Evolutionary conservation across 2,888 invertebrate genomes (phyloP), one percentile per base, ranked within the genome.

Genomic region (Dynastes grantii): DNA sequence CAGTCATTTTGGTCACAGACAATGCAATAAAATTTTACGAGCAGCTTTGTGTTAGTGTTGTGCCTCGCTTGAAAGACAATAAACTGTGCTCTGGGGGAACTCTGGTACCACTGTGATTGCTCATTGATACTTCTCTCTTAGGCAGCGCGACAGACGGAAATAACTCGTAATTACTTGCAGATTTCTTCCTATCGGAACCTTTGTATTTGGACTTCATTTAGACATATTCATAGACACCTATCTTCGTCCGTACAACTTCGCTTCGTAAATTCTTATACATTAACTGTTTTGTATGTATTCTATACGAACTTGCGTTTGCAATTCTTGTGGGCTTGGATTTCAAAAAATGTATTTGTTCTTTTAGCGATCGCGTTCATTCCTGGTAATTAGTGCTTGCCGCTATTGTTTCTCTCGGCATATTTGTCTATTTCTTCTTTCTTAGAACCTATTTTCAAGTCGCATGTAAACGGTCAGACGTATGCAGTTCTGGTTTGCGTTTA

Each of bases 21-120:
- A 84, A 82, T 84, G 85, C 83, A 79, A 85, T 87, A 87, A 87
- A 87, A 87, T 87, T 87, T 87, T 86, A 87, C 85, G 87, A 86
- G 76, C 83, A 81, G 81, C 84, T 84, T 83, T 83, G 81, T 84
- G 82, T 70, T 67, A 55, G 76, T 78, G 65, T 73, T 64, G 55
- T 64, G 40, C 73, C 51, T 64, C 55, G 64, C 65, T 58, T 64
- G 49, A 65, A 78, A 83, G 83, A 84, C 83, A 82, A 84, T 83
- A 83, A 83, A 83, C 81, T 76, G 79, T 70, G 68, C 78, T 79
- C 80, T 75, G 68, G 64, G 77, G 77, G 58, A 70, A 73, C 70
- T 58, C 51, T 70, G 77, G 68, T 76, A 70, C 79, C 77, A 63
- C 78, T 75, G 77, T 79, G 79, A 81, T 81, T 81, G 79, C 81